These are phyloP conservation scores for Conus betulinus DNA, from an alignment of 1,140 invertebrate genomes.

Conservation along the genomic window DNA sequence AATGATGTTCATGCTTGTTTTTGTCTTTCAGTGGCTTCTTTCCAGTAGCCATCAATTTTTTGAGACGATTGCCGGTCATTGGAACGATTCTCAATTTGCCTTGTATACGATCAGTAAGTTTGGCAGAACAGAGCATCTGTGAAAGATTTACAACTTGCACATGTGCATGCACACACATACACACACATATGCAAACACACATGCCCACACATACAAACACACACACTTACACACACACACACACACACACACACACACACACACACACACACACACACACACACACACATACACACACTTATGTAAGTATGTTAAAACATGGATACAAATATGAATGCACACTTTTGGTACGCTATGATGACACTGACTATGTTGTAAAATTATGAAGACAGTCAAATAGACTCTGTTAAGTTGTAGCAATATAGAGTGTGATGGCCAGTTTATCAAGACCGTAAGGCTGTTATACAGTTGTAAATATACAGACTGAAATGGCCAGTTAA, in stretches of 20 bases:
- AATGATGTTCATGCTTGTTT: conserved; percentile 25
- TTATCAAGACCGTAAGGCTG: too few species aligned
- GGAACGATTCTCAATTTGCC: conserved; percentile 81
- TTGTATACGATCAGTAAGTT: conserved; percentile 79
- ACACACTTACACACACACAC: neutral
- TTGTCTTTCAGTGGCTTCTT: conserved; percentile 80
- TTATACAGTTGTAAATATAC: too few species aligned
- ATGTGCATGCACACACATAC: neutral
- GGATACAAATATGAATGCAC: neutral
- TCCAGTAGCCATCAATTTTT: conserved; percentile 82
- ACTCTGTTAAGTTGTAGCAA: too few species aligned
- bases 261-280: neutral
- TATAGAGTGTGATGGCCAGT: too few species aligned
- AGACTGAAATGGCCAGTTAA: too few species aligned
- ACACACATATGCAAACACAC: neutral
- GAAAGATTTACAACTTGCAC: neutral
- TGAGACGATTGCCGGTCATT: conserved; percentile 81
- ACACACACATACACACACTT: neutral
- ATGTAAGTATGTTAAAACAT: neutral
- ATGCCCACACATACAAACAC: neutral
- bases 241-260: neutral
- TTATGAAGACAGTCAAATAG: too few species aligned
- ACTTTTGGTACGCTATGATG: neutral
- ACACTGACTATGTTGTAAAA: too few species aligned
- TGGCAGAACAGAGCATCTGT: neutral